These are phyloP conservation scores for Listrodromus nycthemerus DNA, from an alignment of 2,888 invertebrate genomes.

Conservation along the genomic window DNA sequence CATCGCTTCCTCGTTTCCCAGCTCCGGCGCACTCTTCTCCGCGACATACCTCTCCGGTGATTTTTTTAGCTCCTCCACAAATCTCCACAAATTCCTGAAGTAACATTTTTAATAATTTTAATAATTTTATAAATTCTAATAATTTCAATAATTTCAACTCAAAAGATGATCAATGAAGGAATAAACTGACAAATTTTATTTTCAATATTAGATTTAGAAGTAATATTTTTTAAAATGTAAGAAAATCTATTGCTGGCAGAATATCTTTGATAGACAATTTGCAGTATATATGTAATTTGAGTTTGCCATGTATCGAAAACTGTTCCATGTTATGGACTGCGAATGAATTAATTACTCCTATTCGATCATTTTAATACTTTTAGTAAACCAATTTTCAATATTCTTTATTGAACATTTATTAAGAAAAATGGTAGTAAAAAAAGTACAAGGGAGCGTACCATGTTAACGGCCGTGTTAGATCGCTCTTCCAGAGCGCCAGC, in stretches of 20 bases:
- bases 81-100: slow-evolving; percentile 77
- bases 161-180: slow-evolving; percentile 23
- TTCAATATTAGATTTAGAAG: not conserved
- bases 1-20: slow-evolving; percentile 70
- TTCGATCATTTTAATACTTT: too few species aligned
- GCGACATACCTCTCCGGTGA: slow-evolving; percentile 77
- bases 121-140: too few species aligned
- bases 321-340: too few species aligned
- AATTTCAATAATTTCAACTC: too few species aligned
- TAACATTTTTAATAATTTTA: too few species aligned
- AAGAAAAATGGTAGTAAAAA: not conserved
- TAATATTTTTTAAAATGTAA: not conserved
- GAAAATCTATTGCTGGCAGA: too few species aligned
- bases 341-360: too few species aligned
- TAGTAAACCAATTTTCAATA: not conserved
- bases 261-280: too few species aligned
- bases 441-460: slow-evolving; percentile 72
- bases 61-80: slow-evolving; percentile 79
- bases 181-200: not conserved
- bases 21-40: slow-evolving; percentile 59
- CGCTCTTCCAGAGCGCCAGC: slow-evolving; percentile 82
- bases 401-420: not conserved
- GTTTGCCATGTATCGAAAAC: too few species aligned
- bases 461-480: slow-evolving; percentile 79
- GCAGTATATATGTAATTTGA: too few species aligned